Evolutionary conservation across 2,797 vertebrate species (phyloP), one percentile per base, ranked within the genome.

Genomic region (Melanotaenia trifasciata): DNA sequence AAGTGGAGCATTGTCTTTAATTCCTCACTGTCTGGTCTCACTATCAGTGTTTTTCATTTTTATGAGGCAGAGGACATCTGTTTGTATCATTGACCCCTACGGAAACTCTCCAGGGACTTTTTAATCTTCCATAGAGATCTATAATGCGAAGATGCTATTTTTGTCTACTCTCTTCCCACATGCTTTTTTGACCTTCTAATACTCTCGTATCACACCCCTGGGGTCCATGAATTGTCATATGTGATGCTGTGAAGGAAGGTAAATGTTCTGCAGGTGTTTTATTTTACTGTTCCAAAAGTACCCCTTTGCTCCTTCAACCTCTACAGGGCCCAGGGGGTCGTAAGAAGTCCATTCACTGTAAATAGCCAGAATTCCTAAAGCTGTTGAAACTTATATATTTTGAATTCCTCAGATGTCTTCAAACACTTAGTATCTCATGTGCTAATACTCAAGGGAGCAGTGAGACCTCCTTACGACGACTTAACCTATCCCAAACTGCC

Each of bases 51-150:
- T 89, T 77, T 86, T 81, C 76, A 67, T 73, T 84, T 90, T 84
- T 80, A 87, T 59, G 86, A 91, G 88, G 70, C 58, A 30, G 67
- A 81, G 80, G 69, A 92, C 89, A 90, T 91, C 80, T 90, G 90
- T 79, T 92, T 66, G 79, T 43, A 70, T 84, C 74, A 64, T 87
- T 90, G 74, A 84, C 80, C 84, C 74, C 59, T 62, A 64, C 45
- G 33, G 72, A 67, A 81, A 80, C 69, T 35, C 72, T 79, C 76
- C 3, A 1, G 78, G 67, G 84, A 68, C 69, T 54, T 79, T 81
- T 89, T 40, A 86, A 89, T 92, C 84, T 80, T 87, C 76, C 62
- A 18, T 65, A 57, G 64, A 87, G 67, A 84, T 84, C 80, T 79
- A 70, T 78, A 81, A 87, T 66, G 78, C 35, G 64, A 79, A 76